Evolutionary conservation across 2,888 invertebrate species (phyloP).

Genomic region (Megamerina dolium): DNA sequence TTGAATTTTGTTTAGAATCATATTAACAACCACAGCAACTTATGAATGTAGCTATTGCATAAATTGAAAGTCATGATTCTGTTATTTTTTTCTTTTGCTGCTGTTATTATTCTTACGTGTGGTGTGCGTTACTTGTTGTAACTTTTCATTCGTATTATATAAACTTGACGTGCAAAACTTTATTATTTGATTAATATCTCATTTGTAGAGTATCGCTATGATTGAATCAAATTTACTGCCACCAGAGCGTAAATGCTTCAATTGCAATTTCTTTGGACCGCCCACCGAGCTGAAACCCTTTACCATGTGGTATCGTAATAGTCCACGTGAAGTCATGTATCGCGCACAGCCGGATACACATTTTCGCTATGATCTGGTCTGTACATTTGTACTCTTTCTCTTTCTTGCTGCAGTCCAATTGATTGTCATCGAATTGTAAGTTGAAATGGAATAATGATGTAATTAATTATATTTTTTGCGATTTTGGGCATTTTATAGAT

Average conservation of each 20-base stretch:
- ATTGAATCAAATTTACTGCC: constrained; percentile 88
- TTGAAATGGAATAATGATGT: constrained; percentile 15
- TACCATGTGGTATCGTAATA: constrained; percentile 74
- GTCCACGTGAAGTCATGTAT: constrained; percentile 71
- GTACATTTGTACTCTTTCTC: constrained; percentile 70
- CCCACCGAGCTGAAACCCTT: constrained; percentile 74
- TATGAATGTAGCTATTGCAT: no score
- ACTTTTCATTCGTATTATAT: no score
- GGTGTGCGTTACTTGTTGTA: no score
- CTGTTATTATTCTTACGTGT: no score
- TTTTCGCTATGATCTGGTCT: constrained; percentile 79
- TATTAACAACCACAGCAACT: no score
- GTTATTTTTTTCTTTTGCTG: no score
- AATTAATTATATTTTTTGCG: no score
- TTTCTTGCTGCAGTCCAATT: constrained; percentile 74
- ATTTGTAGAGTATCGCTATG: constrained; percentile 92
- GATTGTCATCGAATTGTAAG: constrained; percentile 69
- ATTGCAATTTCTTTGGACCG: constrained; percentile 62
- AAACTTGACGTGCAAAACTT: no score
- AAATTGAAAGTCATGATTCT: no score
- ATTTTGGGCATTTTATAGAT: no score
- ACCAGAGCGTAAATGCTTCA: constrained; percentile 72
- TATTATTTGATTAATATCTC: no score
- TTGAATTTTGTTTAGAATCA: no score
- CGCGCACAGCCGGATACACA: constrained; percentile 72